These are phyloP conservation scores for Recurvirostra avosetta DNA, from an alignment of 2,113 vertebrate species.

Conservation along the genomic window DNA sequence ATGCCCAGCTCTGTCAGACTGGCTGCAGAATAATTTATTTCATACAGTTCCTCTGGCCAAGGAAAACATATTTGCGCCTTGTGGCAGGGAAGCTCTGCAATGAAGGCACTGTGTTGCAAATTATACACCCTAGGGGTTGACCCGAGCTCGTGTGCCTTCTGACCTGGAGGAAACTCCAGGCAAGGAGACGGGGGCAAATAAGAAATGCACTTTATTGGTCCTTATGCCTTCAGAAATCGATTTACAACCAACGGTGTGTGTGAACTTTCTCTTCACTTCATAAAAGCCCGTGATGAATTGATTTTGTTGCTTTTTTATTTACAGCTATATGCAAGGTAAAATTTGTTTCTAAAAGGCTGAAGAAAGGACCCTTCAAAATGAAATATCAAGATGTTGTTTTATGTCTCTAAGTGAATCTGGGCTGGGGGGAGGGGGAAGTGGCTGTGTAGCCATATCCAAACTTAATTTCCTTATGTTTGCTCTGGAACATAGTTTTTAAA, in stretches of 20 bases:
- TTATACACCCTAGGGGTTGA: constrained; percentile 60
- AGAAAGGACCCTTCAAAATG: constrained; percentile 57
- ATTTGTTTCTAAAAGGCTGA: constrained; percentile 18
- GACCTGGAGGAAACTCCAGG: constrained; percentile 40
- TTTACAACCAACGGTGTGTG: constrained; percentile 16
- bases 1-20: constrained; percentile 77
- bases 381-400: constrained; percentile 50
- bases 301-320: background rate
- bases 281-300: background rate
- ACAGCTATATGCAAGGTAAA: background rate
- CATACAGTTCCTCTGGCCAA: constrained; percentile 70
- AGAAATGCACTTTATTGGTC: constrained; percentile 61
- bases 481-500: constrained; percentile 39
- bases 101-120: constrained; percentile 70
- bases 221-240: constrained; percentile 58
- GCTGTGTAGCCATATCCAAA: background rate
- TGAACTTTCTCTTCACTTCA: background rate
- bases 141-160: constrained; percentile 59
- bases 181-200: constrained; percentile 11
- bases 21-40: constrained; percentile 80
- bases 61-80: constrained; percentile 74
- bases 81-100: constrained; percentile 68
- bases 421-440: background rate
- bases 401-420: constrained; percentile 49
- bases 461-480: constrained; percentile 22